phyloP scores from a whole-genome alignment of 1,140 invertebrate species.

The Drosophila kanapiae region DNA sequence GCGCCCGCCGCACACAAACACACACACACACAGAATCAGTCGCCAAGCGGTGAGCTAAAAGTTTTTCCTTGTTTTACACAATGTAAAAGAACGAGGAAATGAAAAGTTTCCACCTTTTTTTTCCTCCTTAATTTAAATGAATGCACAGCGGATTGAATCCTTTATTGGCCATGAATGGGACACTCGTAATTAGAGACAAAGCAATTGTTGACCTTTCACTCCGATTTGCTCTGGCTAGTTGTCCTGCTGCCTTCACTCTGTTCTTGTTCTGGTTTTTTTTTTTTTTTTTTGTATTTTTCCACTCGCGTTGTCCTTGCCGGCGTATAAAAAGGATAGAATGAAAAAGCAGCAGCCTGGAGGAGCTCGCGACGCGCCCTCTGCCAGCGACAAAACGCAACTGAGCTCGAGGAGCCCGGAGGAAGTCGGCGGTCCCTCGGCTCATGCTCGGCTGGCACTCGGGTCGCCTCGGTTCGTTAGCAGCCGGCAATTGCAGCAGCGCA shows the following conservation, averaged over 20 bases:
- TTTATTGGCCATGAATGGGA: constrained; percentile 50
- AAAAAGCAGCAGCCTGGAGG: constrained; percentile 2
- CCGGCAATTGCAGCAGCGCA: constrained; percentile 39
- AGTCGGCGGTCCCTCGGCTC: constrained; percentile 8
- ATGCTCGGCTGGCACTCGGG: constrained; percentile 17
- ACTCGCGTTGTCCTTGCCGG: constrained; percentile 48
- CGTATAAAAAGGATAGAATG: constrained; percentile 12
- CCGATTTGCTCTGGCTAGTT: constrained; percentile 17
- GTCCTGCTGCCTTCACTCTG: background rate
- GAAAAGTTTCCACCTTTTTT: constrained; percentile 50
- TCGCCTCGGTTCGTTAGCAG: constrained; percentile 40
- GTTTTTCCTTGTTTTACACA: constrained; percentile 45
- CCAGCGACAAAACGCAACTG: constrained; percentile 60
- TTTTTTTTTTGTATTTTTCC: constrained; percentile 47
- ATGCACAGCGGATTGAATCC: constrained; percentile 45
- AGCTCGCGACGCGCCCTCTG: constrained; percentile 21
- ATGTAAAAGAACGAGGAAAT: constrained; percentile 23
- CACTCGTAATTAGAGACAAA: constrained; percentile 56
- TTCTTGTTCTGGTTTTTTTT: background rate
- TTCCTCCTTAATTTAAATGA: constrained; percentile 35
- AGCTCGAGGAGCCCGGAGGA: constrained; percentile 27
- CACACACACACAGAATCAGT: constrained; percentile 2
- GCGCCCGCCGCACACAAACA: constrained; percentile 22
- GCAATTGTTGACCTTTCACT: constrained; percentile 53
- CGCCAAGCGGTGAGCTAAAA: constrained; percentile 19